A percentile compares a stretch with the other conserved stretches of the same genome.
phyloP scores from a whole-genome alignment of 2,888 invertebrate species.

The Campoplex nolae region DNA sequence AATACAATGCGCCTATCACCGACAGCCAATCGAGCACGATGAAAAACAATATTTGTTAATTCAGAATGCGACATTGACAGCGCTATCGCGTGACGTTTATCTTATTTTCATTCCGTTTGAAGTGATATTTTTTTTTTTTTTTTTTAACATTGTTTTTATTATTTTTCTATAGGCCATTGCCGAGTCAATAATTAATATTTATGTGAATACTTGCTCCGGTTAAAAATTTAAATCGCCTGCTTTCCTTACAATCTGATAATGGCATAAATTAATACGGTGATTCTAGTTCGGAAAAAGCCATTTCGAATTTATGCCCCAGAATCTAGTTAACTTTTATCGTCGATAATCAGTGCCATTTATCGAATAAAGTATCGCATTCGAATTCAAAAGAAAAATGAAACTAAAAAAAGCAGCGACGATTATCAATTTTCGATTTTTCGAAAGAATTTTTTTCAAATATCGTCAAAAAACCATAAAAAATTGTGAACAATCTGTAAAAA shows the following conservation, averaged over 20 bases:
- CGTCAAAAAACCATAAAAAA: background rate
- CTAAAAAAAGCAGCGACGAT: no score
- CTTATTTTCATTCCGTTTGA: slow-evolving; percentile 51
- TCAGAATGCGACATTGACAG: slow-evolving; percentile 61
- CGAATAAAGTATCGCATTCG: background rate
- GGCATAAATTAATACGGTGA: background rate
- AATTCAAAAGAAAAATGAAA: no score
- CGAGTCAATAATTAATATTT: slow-evolving; percentile 66
- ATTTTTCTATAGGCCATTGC: slow-evolving; percentile 37
- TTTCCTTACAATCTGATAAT: background rate
- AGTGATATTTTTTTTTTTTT: slow-evolving; percentile 46
- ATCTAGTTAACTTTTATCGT: background rate
- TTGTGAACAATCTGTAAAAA: background rate
- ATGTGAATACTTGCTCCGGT: background rate
- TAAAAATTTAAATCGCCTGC: background rate
- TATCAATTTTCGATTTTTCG: no score
- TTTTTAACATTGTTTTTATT: background rate
- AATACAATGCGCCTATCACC: slow-evolving; percentile 75
- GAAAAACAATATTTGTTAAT: slow-evolving; percentile 61
- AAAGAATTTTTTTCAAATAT: background rate
- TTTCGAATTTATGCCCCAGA: background rate
- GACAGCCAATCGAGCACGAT: slow-evolving; percentile 72
- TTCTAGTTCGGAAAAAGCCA: background rate
- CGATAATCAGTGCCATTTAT: background rate
- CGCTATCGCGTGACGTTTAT: slow-evolving; percentile 69